Conservation (phyloP, 2,797 vertebrate genomes). For the Poeciliopsis turneri region DNA sequence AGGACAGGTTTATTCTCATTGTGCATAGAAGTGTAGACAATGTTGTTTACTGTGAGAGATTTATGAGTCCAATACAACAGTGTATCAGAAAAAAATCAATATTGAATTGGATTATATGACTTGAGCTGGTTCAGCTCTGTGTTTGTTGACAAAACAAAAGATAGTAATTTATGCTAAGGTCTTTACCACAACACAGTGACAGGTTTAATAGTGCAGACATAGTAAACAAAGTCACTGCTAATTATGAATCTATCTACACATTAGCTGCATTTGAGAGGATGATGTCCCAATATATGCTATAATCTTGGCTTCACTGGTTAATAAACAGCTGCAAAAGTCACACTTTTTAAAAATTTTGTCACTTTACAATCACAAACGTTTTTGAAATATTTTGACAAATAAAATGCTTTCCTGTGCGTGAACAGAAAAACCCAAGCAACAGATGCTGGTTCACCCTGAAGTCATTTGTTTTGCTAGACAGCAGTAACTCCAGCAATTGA, state of each 20-base stretch:
- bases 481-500: conserved; percentile 27
- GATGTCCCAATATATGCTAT: not conserved
- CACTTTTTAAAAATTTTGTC: not conserved
- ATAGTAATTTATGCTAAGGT: conserved; percentile 8
- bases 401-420: conserved; percentile 3
- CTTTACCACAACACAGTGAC: not conserved
- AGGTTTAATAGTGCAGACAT: not conserved
- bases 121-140: conserved; percentile 9
- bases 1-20: not conserved
- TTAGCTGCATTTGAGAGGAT: not conserved
- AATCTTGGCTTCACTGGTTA: not conserved
- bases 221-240: not conserved
- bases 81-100: conserved; percentile 15
- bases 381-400: not conserved
- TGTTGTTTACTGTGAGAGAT: conserved; percentile 5
- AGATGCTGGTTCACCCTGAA: conserved; percentile 13
- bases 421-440: not conserved
- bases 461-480: conserved; percentile 18
- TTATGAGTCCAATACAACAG: not conserved
- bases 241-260: not conserved
- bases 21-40: conserved; percentile 1
- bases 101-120: conserved; percentile 4
- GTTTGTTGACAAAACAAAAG: conserved; percentile 14
- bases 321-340: not conserved
- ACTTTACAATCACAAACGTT: not conserved